phyloP scores from a whole-genome alignment of 2,797 vertebrate genomes.

The Gila robusta region DNA sequence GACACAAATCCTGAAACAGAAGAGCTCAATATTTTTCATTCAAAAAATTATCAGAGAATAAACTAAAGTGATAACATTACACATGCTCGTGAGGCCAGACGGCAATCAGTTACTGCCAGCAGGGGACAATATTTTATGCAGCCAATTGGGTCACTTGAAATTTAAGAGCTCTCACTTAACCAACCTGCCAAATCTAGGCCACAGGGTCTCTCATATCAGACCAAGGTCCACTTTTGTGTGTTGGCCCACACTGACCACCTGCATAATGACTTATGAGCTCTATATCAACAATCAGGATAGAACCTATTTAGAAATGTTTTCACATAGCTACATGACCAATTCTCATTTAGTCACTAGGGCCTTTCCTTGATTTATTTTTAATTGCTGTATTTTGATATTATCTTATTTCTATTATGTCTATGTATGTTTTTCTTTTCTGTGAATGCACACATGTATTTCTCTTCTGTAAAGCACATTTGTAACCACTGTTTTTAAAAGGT shows the following conservation, averaged over 20 bases:
- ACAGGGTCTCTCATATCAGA: conserved; percentile 42
- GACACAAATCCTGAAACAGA: conserved; percentile 8
- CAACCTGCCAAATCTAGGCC: conserved; percentile 40
- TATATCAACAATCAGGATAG: not conserved
- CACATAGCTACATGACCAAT: not conserved
- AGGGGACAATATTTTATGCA: conserved; percentile 49
- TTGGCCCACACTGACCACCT: not conserved
- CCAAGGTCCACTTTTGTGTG: conserved; percentile 20
- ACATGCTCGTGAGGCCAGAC: conserved; percentile 21
- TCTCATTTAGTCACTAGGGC: too few relatives aligned
- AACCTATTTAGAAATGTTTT: not conserved
- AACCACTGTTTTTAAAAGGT: too few relatives aligned
- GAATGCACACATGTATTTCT: too few relatives aligned
- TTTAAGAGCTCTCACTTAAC: conserved; percentile 40
- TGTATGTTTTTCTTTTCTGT: too few relatives aligned
- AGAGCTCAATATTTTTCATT: conserved; percentile 18
- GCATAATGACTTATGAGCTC: not conserved
- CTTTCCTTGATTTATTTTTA: too few relatives aligned
- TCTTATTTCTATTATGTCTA: too few relatives aligned
- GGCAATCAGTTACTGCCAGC: conserved; percentile 36
- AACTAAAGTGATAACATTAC: conserved; percentile 18
- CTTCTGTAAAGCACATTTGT: too few relatives aligned
- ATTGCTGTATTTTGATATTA: too few relatives aligned
- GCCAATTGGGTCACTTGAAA: conserved; percentile 52
- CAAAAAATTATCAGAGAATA: conserved; percentile 19